Evolutionary conservation across 2,113 vertebrate species (phyloP), one percentile per base, ranked within the genome.

Genomic region (Aviceda subcristata): DNA sequence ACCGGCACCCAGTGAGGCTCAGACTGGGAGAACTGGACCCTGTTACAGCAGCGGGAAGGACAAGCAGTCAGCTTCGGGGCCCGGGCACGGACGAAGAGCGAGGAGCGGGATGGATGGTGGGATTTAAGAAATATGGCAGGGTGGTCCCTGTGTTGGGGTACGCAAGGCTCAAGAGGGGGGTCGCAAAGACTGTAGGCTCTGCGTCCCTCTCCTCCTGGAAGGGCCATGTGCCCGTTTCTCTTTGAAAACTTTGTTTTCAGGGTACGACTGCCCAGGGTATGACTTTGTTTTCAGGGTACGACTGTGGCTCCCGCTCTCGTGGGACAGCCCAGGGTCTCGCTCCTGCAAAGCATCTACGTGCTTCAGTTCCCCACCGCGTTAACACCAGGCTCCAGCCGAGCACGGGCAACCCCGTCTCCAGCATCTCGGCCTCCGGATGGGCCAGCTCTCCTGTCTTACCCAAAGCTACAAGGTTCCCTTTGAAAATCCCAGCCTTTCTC

Each of bases 381-480:
- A 39, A 59, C 4, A 3, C 15, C 76, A 46, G 41, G 45, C 41
- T 86, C 39, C 55, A 66, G 29, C 36, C 1, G 2, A 56, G 36
- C 60, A 43, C 0, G 0, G 34, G 45, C 48, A 81, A 39, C 30
- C 12, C 7, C 1, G 0, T 10, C 36, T 48, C 20, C 77, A 64
- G 36, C 23, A 39, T 6, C 69, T 75, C 53, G 76, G 67, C 62
- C 34, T 51, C 45, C 19, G 27, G 11, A 19, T 63, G 60, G 32
- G 34, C 15, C 67, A 39, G 27, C 4, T 90, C 16, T 53, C 24
- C 67, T 24, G 0, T 26, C 81, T 48, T 43, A 10, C 51, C 41
- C 15, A 4, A 46, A 55, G 11, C 38, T 6, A 30, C 0, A 0
- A 53, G 1, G n/a, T 62, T 64, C 24, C 59, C 19, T 23, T 66